Conservation (phyloP, 2,797 vertebrate species). For the Tamandua tetradactyla region DNA sequence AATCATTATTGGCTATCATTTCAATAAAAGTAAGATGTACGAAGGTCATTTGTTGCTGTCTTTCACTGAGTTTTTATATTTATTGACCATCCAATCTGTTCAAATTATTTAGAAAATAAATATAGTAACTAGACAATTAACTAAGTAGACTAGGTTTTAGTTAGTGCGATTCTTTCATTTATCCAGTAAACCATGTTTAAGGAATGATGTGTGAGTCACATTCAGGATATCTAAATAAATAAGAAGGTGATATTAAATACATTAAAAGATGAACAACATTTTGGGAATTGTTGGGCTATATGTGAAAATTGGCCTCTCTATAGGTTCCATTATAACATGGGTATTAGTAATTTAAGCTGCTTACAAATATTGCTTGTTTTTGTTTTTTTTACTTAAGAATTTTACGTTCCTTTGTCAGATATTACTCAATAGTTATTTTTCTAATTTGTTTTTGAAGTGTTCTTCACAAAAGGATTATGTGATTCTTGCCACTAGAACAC, state of each 20-base stretch:
- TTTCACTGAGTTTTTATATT: constrained; percentile 21
- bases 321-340: background rate
- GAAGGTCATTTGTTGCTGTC: constrained; percentile 23
- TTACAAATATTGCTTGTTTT: background rate
- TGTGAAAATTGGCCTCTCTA: background rate
- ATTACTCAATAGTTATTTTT: constrained; percentile 35
- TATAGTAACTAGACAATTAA: constrained; percentile 3
- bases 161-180: background rate
- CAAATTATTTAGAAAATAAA: constrained; percentile 29
- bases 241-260: background rate
- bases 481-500: constrained; percentile 90
- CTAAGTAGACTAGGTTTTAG: background rate
- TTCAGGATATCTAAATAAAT: background rate
- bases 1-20: background rate
- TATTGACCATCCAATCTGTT: background rate
- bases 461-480: constrained; percentile 92
- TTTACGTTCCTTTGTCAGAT: constrained; percentile 4
- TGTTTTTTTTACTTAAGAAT: background rate
- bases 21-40: background rate
- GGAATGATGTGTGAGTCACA: background rate
- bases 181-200: background rate
- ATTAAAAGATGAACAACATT: background rate
- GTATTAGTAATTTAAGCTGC: constrained; percentile 2
- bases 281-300: background rate
- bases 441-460: constrained; percentile 85